A percentile compares a stretch with the other conserved stretches of the same genome.
These are phyloP conservation scores for Troides aeacus DNA, from an alignment of 2,888 invertebrate species.

Conservation along the genomic window DNA sequence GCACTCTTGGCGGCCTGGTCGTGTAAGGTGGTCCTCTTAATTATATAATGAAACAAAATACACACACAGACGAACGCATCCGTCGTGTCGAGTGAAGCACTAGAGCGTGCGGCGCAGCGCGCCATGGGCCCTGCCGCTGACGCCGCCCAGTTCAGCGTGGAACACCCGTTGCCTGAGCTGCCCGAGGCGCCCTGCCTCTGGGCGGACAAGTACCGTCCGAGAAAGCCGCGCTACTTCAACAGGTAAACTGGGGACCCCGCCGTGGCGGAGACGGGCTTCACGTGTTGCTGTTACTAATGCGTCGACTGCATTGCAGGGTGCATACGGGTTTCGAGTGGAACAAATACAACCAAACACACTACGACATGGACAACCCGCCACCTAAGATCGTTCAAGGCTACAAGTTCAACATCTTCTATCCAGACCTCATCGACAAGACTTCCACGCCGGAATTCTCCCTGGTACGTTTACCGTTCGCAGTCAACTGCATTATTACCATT, in stretches of 20 bases:
- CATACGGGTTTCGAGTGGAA: slow-evolving; percentile 99
- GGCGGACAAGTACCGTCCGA: slow-evolving; percentile 98
- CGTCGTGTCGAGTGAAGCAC: slow-evolving; percentile 20
- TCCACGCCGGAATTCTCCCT: slow-evolving; percentile 96
- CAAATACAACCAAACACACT: slow-evolving; percentile 99
- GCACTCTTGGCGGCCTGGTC: no score
- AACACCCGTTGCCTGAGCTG: slow-evolving; percentile 90
- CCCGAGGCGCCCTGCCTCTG: slow-evolving; percentile 94
- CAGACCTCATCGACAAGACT: slow-evolving; percentile 96
- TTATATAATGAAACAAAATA: no score
- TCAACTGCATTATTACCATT: no score
- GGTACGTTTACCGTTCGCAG: slow-evolving; percentile 46
- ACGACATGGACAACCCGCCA: slow-evolving; percentile 99
- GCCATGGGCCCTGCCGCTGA: slow-evolving; percentile 91
- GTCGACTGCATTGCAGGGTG: slow-evolving; percentile 76
- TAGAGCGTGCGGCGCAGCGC: slow-evolving; percentile 73
- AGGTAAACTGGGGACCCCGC: slow-evolving; percentile 46
- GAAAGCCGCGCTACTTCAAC: slow-evolving; percentile 99
- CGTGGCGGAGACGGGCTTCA: not conserved
- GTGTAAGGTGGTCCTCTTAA: no score
- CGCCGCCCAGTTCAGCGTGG: slow-evolving; percentile 95
- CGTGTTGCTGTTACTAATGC: no score
- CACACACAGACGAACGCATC: not conserved
- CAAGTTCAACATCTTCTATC: slow-evolving; percentile 99
- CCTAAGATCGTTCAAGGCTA: slow-evolving; percentile 99